phyloP scores from a whole-genome alignment of 2,888 invertebrate genomes.

The Conus canariensis region DNA sequence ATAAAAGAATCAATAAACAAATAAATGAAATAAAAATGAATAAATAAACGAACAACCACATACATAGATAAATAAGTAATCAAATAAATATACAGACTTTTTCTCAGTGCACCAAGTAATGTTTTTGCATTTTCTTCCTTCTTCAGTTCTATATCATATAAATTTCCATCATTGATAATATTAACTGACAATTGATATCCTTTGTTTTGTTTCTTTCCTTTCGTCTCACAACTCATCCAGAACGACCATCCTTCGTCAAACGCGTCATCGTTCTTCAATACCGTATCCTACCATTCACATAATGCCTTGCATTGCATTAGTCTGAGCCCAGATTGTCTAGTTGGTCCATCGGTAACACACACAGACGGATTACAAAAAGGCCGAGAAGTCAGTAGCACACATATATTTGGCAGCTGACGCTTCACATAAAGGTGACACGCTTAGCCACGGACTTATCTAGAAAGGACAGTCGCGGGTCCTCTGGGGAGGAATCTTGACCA shows the following conservation, averaged over 20 bases:
- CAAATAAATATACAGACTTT: background rate
- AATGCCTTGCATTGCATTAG: no score
- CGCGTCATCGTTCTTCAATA: no score
- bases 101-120: background rate
- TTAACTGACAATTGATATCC: no score
- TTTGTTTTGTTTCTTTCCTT: no score
- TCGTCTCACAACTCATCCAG: no score
- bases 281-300: no score
- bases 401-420: background rate
- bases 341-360: background rate
- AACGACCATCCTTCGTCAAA: no score
- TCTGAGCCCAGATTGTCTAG: no score
- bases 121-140: background rate
- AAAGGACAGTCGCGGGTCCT: constrained; percentile 46
- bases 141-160: no score
- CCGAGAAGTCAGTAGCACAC: background rate
- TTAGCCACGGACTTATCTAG: constrained; percentile 44
- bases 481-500: constrained; percentile 33
- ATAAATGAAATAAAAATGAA: background rate
- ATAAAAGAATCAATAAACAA: background rate
- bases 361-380: background rate
- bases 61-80: background rate
- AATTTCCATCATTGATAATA: no score
- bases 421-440: constrained; percentile 54
- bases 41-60: background rate